These are phyloP conservation scores for Megaceryle alcyon DNA, from an alignment of 2,797 vertebrate species.

Conservation along the genomic window DNA sequence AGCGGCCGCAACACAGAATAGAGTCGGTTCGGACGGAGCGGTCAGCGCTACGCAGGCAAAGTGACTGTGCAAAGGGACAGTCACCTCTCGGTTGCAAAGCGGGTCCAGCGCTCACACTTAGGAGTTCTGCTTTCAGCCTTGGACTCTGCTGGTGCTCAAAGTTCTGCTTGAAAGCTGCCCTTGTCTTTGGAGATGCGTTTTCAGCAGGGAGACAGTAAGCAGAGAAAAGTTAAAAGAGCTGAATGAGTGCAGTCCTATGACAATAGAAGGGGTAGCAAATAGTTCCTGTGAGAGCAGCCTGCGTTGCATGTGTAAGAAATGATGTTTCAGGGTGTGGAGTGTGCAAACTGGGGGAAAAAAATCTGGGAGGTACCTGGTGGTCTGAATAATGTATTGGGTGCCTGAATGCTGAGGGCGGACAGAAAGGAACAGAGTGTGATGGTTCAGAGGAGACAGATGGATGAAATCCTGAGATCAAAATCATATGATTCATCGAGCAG, in stretches of 20 bases:
- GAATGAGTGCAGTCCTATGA: not conserved
- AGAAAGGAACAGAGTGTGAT: not conserved
- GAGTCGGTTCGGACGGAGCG: not conserved
- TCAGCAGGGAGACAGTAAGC: not conserved
- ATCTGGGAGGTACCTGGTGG: not conserved
- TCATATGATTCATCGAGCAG: not conserved
- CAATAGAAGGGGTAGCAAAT: not conserved
- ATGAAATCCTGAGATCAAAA: not conserved
- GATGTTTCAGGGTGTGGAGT: not conserved
- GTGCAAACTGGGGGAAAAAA: not conserved
- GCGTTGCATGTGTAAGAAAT: not conserved
- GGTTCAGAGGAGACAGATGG: slow-evolving; percentile 44
- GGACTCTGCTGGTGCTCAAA: not conserved
- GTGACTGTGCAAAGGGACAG: not conserved
- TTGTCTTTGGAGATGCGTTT: not conserved
- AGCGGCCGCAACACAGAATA: not conserved
- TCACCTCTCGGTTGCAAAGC: not conserved
- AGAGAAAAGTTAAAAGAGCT: not conserved
- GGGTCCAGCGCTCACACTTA: not conserved
- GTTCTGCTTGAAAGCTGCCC: not conserved
- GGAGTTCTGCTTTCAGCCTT: not conserved
- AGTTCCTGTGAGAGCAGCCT: not conserved
- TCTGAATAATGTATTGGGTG: slow-evolving; percentile 19
- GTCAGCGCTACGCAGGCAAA: not conserved
- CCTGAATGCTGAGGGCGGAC: not conserved